These are phyloP conservation scores for Micrasema longulum DNA, from an alignment of 1,140 invertebrate genomes.

Conservation along the genomic window DNA sequence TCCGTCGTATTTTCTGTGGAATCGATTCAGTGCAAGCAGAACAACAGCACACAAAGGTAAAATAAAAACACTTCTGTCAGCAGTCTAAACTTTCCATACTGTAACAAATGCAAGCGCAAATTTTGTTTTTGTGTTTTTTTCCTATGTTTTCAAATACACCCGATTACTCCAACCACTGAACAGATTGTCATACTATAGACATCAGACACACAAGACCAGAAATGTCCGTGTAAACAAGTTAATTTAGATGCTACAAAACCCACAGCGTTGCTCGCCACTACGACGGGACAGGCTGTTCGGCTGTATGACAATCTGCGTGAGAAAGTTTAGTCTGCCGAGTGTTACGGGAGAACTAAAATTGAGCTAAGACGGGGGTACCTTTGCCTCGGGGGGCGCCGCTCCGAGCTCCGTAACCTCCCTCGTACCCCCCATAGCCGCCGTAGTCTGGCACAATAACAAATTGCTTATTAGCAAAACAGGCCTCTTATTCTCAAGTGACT, in stretches of 20 bases:
- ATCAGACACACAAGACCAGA: not conserved
- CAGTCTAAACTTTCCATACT: conserved; percentile 31
- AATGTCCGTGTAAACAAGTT: too few species aligned
- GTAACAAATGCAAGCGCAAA: too few species aligned
- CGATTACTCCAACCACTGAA: not conserved
- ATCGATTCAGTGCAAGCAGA: conserved; percentile 52
- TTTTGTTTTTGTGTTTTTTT: too few species aligned
- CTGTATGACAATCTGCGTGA: conserved; percentile 18
- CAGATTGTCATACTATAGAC: conserved; percentile 16
- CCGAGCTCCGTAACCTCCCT: conserved; percentile 83
- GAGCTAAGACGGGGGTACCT: conserved; percentile 70
- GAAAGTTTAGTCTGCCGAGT: conserved; percentile 31
- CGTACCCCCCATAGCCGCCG: conserved; percentile 82
- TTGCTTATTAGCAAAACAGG: conserved; percentile 12
- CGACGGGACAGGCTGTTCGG: too few species aligned
- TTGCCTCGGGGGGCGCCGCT: conserved; percentile 81
- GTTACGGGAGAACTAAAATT: not conserved
- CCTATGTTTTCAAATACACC: too few species aligned
- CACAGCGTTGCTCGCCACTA: too few species aligned
- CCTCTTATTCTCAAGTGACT: not conserved
- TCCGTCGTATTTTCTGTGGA: not conserved
- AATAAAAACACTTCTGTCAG: conserved; percentile 27
- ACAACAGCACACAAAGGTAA: conserved; percentile 38
- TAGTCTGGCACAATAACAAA: conserved; percentile 70
- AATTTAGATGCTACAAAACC: too few species aligned